Evolutionary conservation across 1,140 invertebrate genomes (phyloP), one percentile per base, ranked within the genome.

Genomic region (Diorhabda sublineata): DNA sequence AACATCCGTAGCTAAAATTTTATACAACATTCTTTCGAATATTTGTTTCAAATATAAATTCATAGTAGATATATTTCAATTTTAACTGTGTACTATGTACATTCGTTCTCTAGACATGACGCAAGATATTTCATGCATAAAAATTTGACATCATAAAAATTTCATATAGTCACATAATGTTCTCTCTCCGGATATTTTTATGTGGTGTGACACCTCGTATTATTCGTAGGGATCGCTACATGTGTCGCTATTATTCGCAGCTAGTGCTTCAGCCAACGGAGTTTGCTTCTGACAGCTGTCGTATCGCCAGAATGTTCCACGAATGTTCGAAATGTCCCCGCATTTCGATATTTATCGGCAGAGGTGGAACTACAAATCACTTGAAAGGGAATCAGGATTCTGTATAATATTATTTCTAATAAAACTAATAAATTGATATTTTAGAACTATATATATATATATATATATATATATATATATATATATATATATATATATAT

Each of bases 201-300:
- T 80, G 71, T 76, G 61, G 64, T 71, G 72, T 80, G 78, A 80
- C 78, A 80, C 73, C 72, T 75, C 73, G 73, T 71, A 78, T 80
- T 80, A 80, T 78, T 79, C 76, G 75, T 72, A 66, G 69, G 71
- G 58, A 64, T 69, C 69, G 72, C 66, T 78, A 78, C 79, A 80
- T 72, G 73, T 79, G 78, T 78, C 79, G 78, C 76, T 76, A 75
- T 80, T 80, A 79, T 80, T 80, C 72, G 79, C 78, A 78, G 75
- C 73, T 73, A 76, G 73, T 52, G 47, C 47, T 52, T n/a, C 47
- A 52, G 47, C 47, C 63, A 60, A 66, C 63, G 64, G 71, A 74
- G 73, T 72, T 67, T 80, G 78, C 73, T 76, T 69, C 74, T 80
- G 79, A 80, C 79, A 80, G 78, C 79, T 80, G 79, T 80, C 78